Evolutionary conservation across 1,140 invertebrate genomes (phyloP), one percentile per base, ranked within the genome.

Genomic region (Physella acuta): DNA sequence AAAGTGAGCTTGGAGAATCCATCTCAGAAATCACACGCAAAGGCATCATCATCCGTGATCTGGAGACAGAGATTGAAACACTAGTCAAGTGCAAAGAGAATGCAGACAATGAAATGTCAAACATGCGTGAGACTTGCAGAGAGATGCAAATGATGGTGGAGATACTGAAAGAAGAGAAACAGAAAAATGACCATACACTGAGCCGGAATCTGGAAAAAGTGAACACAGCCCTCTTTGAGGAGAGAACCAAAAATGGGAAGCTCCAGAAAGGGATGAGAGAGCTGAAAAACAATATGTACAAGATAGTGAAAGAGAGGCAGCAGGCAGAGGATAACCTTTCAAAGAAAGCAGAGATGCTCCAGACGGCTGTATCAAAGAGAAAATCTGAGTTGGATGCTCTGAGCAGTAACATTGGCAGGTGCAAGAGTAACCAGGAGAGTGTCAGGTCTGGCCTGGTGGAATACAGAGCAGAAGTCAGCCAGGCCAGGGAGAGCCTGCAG

Each of bases 251-350:
- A 30, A 67, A 37, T 36, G 61, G 69, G 1, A 73, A 71, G 70
- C 69, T 73, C 44, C 73, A 59, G 24, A 71, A 71, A 59, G 70
- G 63, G 17, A 58, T 74, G 30, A 59, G 69, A 53, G 71, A 68
- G 71, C 68, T 74, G 66, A 78, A 63, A 67, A 76, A 64, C 53
- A 73, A 2, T 66, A 69, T 53, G 28, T 70, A 62, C 68, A 78
- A 60, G 56, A 71, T 68, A n/a, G 62, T 28, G 59, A 61, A 53
- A 58, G 64, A 70, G 49, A 68, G 56, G 24, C 62, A 63, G n/a
- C 44, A 66, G 14, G 17, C 66, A 24, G 71, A 76, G 30, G 66
- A 72, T 16, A 66, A 59, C 16, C 39, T 73, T 4, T 37, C 52
- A 8, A 59, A 39, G 24, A 56, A 58, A 30, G 28, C 36, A 0